Base-by-base conservation (phyloP, 2,113 vertebrate genomes). In the Cyphotilapia sp. region DNA sequence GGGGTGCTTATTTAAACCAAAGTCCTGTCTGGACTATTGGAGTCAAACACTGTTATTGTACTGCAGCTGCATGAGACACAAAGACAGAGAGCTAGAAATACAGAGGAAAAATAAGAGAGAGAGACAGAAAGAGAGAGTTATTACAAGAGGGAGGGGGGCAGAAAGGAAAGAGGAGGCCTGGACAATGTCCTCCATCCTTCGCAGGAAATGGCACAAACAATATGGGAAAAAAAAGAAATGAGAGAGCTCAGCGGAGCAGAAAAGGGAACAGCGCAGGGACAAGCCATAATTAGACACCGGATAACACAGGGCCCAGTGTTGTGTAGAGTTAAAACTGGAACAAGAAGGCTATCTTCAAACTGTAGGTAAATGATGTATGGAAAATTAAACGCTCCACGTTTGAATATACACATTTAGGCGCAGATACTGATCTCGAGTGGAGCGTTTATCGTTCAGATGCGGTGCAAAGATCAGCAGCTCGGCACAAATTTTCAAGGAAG, bases 1-100 rank as follows among this genome's bases (percentile, higher is more conserved):
- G 95, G 93, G 93, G 92, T 88, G 92, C 88, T 95, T 95, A 95
- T 95, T 96, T 95, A 95, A 95, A 96, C 91, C 85, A 82, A 91
- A 93, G 94, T 94, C 93, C 89, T 94, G 95, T 96, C 96, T 95
- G 95, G 92, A 92, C 93, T 87, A 53, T 89, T 88, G 92, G 87
- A 84, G 92, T 92, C 94, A 92, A 92, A 93, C 91, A 94, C 91
- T 93, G 92, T 93, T 95, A 94, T 96, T 95, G 94, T 89, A 80
- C 87, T 81, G 85, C 95, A 96, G 95, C 95, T 96, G 95, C 90
- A 93, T 83, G 87, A 87, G 87, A 92, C 80, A 94, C 84, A 94
- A 94, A 92, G 89, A 83, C 82, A 85, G 31, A 81, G 90, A 85
- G 81, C 57, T 91, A 83, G 88, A 92, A 84, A 85, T 40, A 88